Evolutionary conservation across 2,888 invertebrate species (phyloP).

Genomic region (Platerodrilus igneus): DNA sequence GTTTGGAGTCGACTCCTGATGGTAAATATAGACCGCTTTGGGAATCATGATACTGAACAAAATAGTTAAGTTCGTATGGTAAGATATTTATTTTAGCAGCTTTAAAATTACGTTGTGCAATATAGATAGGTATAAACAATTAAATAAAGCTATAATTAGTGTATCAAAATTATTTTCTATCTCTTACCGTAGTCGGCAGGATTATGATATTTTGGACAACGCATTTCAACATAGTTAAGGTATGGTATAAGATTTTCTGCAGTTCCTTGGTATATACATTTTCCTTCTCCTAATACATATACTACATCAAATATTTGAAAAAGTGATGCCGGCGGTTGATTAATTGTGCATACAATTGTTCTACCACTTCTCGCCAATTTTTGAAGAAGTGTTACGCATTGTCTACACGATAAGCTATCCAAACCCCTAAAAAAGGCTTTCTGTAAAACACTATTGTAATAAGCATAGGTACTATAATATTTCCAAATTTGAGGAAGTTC

Average conservation of each 20-base stretch:
- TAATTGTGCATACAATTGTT: slow-evolving; percentile 91
- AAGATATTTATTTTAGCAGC: too few species aligned
- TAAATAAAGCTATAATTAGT: too few species aligned
- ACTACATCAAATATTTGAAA: slow-evolving; percentile 89
- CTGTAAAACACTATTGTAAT: too few species aligned
- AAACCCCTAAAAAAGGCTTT: slow-evolving; percentile 65
- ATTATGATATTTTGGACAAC: slow-evolving; percentile 91
- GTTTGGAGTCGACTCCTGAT: too few species aligned
- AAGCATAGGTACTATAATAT: too few species aligned
- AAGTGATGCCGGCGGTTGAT: slow-evolving; percentile 88
- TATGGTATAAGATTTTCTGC: slow-evolving; percentile 71
- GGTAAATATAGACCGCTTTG: too few species aligned
- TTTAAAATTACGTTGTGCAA: too few species aligned
- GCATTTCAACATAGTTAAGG: slow-evolving; percentile 65
- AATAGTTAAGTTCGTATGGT: not conserved
- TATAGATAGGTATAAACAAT: too few species aligned
- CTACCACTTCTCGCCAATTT: slow-evolving; percentile 76
- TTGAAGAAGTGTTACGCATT: slow-evolving; percentile 77
- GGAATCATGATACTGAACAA: too few species aligned
- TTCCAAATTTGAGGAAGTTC: too few species aligned
- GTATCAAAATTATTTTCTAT: too few species aligned
- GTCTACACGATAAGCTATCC: slow-evolving; percentile 83
- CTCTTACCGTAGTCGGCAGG: slow-evolving; percentile 93
- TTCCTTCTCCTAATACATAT: slow-evolving; percentile 81
- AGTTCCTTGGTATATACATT: slow-evolving; percentile 82